phyloP scores from a whole-genome alignment of 2,888 invertebrate species.

The Pollenia amentaria region DNA sequence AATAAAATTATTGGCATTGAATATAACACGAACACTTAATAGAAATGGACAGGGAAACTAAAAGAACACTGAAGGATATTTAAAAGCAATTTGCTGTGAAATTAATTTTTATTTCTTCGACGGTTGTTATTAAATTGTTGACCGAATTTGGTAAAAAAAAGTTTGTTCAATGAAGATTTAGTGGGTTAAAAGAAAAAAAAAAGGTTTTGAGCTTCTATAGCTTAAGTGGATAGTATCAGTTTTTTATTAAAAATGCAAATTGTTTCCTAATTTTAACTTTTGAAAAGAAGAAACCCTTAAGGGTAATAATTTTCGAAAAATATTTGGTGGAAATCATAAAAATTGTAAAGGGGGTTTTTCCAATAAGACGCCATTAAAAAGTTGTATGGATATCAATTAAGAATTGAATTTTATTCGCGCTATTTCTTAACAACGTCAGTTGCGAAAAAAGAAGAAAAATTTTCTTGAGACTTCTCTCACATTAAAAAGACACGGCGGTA shows the following conservation, averaged over 20 bases:
- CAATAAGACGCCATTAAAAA: too few relatives aligned
- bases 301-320: too few relatives aligned
- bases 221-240: not conserved
- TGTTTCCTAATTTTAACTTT: too few relatives aligned
- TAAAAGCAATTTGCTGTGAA: not conserved
- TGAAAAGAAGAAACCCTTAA: too few relatives aligned
- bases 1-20: constrained; percentile 44
- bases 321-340: too few relatives aligned
- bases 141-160: not conserved
- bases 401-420: too few relatives aligned
- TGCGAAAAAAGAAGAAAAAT: too few relatives aligned
- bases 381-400: too few relatives aligned
- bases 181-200: not conserved
- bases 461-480: too few relatives aligned
- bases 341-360: too few relatives aligned
- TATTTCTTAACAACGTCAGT: too few relatives aligned
- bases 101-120: not conserved
- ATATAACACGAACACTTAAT: constrained; percentile 9
- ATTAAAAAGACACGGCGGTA: too few relatives aligned
- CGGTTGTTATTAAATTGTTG: not conserved
- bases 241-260: not conserved
- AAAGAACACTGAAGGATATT: not conserved
- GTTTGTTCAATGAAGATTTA: not conserved
- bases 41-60: not conserved
- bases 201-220: not conserved